Evolutionary conservation across 2,888 invertebrate genomes (phyloP).

Genomic region (Watsonalla binaria): DNA sequence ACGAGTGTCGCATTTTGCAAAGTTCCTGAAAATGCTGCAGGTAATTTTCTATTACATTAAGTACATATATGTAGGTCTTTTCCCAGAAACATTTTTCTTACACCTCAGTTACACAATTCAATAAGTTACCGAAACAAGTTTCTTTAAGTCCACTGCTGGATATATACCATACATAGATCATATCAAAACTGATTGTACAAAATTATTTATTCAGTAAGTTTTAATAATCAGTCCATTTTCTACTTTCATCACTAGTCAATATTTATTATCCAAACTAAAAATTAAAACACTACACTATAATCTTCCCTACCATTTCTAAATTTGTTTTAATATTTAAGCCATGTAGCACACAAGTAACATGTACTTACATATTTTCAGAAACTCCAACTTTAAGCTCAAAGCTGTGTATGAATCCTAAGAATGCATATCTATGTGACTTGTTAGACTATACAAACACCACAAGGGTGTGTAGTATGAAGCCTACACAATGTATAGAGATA

Average conservation of each 20-base stretch:
- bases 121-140: no score
- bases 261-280: no score
- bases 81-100: background rate
- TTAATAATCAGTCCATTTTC: no score
- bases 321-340: no score
- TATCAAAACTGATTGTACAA: no score
- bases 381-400: conserved; percentile 74
- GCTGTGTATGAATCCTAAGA: conserved; percentile 74
- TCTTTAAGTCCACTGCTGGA: no score
- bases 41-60: conserved; percentile 28
- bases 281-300: no score
- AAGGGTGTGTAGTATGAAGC: conserved; percentile 71
- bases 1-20: conserved; percentile 81
- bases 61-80: background rate
- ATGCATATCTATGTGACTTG: conserved; percentile 81
- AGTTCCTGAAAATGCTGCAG: conserved; percentile 75
- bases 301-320: no score
- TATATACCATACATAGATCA: no score
- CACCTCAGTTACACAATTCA: background rate
- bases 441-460: conserved; percentile 69
- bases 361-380: conserved; percentile 44
- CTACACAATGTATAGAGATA: conserved; percentile 65
- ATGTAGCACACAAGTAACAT: conserved; percentile 3
- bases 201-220: no score
- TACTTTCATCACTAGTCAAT: no score